Evolutionary conservation across 2,113 vertebrate species (phyloP), one percentile per base, ranked within the genome.

Genomic region (Numida meleagris): DNA sequence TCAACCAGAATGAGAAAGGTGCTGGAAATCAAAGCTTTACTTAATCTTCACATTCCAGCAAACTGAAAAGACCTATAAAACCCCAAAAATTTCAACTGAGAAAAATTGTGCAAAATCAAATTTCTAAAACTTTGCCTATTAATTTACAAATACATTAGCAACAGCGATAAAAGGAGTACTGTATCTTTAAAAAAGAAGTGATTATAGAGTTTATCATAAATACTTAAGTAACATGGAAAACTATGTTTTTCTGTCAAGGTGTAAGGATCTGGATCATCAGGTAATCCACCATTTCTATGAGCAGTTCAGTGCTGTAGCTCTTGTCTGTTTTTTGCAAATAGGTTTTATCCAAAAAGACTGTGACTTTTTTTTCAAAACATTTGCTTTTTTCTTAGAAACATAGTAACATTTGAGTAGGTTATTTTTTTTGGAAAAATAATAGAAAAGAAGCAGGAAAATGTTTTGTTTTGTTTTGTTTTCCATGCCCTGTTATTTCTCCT

Each of bases 1-100:
- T 90, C 62, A 92, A 5, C 34, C 27, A 91, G 66, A 92, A 92
- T 92, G 42, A 82, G 63, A 91, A 90, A 86, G 58, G 55, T 90
- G 55, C 45, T 85, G 70, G 81, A 92, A 96, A 94, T 85, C 89
- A 92, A 84, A 93, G 73, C 55, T 92, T 84, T 93, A 6, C 27
- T 78, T 79, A 62, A 72, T 79, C 40, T 90, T 84, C 36, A 84
- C 45, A 65, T 85, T 93, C 73, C 36, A 92, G 72, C 18, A 91
- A 85, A 75, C 36, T 53, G 18, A 85, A 82, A 87, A 79, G 59
- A 18, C 66, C 12, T 43, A 25, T 81, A 84, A 72, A 16, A 1
- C 3, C 2, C 71, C 19, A 12, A 33, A 90, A 94, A 71, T 74
- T 19, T 59, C 45, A 45, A 59, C 43, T 9, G 36, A 63, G 57